phyloP scores from a whole-genome alignment of 2,888 invertebrate genomes.

The Eugnorisma glareosa region DNA sequence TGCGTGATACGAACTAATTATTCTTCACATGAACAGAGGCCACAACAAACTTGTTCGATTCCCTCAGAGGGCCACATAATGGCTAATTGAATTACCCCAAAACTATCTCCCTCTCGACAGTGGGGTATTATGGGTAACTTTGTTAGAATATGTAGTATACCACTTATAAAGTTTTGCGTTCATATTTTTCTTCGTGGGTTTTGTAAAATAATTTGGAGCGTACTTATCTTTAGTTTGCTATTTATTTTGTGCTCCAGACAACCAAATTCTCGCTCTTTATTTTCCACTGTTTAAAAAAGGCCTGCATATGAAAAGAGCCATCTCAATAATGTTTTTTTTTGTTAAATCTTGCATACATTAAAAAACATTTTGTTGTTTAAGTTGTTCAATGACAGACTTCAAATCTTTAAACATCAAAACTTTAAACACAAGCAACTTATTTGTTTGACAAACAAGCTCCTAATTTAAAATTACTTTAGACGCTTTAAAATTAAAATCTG shows the following conservation, averaged over 20 bases:
- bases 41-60: constrained; percentile 66
- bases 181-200: constrained; percentile 26
- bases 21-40: constrained; percentile 57
- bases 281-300: background rate
- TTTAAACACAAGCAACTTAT: constrained; percentile 18
- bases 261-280: background rate
- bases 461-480: constrained; percentile 22
- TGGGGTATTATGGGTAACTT: constrained; percentile 60
- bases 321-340: background rate
- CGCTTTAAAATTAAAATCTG: constrained; percentile 16
- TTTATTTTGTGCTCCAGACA: background rate
- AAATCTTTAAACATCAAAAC: constrained; percentile 10
- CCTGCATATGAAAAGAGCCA: background rate
- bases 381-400: constrained; percentile 8
- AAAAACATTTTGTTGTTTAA: constrained; percentile 7
- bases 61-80: constrained; percentile 63
- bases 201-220: background rate
- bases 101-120: constrained; percentile 65
- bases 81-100: constrained; percentile 70
- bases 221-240: background rate
- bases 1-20: constrained; percentile 65
- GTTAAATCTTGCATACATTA: background rate
- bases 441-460: constrained; percentile 10
- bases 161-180: constrained; percentile 39
- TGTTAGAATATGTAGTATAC: constrained; percentile 53